Base-by-base conservation (phyloP, 2,888 invertebrate species). In the Ashinkailepas kermadecensis region DNA sequence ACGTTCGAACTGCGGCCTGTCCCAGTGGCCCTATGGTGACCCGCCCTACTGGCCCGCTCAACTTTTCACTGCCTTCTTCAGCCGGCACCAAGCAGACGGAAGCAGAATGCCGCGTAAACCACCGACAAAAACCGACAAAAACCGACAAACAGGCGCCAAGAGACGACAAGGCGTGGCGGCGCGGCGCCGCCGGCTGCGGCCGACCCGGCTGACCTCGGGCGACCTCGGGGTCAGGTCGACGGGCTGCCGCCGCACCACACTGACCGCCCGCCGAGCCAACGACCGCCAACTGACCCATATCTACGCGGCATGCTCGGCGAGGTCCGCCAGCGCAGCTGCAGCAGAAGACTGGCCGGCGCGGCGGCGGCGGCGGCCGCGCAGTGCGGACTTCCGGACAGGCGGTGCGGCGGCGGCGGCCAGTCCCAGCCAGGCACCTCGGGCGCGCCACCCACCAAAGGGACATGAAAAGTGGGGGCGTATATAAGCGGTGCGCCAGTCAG, bases 391-490 rank as follows among this genome's bases (percentile, higher is more conserved):
- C 74, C 74, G 74, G 74, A 74, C 39, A 13, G 9, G 74, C 54
- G 54, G 21, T 18, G 54, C 54, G 74, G 74, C 54, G 70, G 70
- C 70, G 39, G 70, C 70, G 70, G 70, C n/a, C 74, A 39, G 74
- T 23, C n/a, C n/a, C 65, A 13, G n/a, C 9, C 65, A 23, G n/a
- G n/a, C 65, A 10, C 65, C 23, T 18, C 74, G 54, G 23, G 39
- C 74, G 15, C 18, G 39, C 74, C 10, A 21, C 74, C 74, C 39
- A 18, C 74, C 74, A 21, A 54, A 39, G 54, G 54, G 74, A 54
- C 74, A 74, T 74, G 74, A 74, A 74, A 74, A 74, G 74, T 74
- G 74, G 74, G 74, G 74, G 74, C 74, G 74, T 74, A 74, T 74
- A 74, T 54, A 74, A 74, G 74, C 74, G 25, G 54, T 54, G 74